Evolutionary conservation across 1,140 invertebrate species (phyloP).

Genomic region (Orussus abietinus): DNA sequence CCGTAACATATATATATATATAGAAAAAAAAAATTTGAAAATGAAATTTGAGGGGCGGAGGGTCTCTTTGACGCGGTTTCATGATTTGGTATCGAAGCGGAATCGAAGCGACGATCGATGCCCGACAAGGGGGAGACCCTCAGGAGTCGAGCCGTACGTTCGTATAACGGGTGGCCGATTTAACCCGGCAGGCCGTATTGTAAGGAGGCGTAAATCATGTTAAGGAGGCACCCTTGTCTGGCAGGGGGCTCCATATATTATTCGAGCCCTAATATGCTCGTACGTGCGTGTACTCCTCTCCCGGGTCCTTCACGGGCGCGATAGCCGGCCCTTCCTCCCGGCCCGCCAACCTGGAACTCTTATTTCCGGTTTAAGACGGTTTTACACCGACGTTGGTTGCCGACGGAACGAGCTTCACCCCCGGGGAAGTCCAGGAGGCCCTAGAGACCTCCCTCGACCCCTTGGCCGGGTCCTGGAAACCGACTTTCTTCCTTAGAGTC

Average conservation of each 20-base stretch:
- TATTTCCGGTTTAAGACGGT: conserved; percentile 46
- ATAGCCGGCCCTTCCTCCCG: conserved; percentile 38
- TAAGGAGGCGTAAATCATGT: conserved; percentile 52
- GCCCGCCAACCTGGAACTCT: conserved; percentile 25
- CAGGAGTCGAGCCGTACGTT: conserved; percentile 20
- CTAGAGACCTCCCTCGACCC: too few species aligned
- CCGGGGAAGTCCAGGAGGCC: too few species aligned
- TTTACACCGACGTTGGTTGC: too few species aligned
- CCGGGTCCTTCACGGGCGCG: conserved; percentile 30
- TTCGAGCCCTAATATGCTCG: conserved; percentile 43
- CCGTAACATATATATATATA: too few species aligned
- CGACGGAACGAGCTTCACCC: too few species aligned
- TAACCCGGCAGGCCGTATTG: conserved; percentile 42
- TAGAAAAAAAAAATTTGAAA: too few species aligned
- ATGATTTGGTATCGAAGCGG: too few species aligned
- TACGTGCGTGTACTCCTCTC: conserved; percentile 50
- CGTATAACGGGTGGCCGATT: conserved; percentile 28
- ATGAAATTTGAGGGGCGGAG: too few species aligned
- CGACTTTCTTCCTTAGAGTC: too few species aligned
- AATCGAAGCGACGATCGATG: too few species aligned
- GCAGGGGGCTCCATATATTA: conserved; percentile 49
- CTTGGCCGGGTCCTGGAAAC: too few species aligned
- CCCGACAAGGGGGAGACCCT: conserved; percentile 14
- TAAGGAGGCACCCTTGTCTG: conserved; percentile 36
- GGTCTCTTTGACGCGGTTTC: too few species aligned